Percentiles rank a stretch among this genome's conserved stretches.
Conservation (phyloP, 2,797 vertebrate genomes). For the Scolopax bukidnonensis region DNA sequence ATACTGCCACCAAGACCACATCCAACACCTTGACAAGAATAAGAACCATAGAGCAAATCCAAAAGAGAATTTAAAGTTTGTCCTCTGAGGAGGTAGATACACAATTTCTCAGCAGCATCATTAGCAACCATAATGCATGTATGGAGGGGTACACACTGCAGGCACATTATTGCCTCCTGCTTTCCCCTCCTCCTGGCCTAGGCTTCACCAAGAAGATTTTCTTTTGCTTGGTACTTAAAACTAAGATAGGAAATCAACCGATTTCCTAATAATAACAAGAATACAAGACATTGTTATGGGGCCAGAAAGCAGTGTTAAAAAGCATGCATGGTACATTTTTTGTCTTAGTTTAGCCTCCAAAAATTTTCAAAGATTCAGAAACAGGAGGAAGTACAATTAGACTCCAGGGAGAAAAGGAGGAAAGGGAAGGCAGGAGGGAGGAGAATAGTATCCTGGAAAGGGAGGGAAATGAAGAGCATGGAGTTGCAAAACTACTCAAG, state of each 20-base stretch:
- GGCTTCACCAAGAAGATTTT: not conserved
- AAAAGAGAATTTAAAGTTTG: not conserved
- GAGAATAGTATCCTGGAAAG: not conserved
- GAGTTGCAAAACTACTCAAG: not conserved
- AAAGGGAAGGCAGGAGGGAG: not conserved
- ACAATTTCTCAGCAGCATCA: not conserved
- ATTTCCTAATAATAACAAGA: not conserved
- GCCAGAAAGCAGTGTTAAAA: not conserved
- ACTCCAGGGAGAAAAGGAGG: not conserved
- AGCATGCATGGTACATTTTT: not conserved
- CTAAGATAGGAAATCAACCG: not conserved
- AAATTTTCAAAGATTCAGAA: not conserved
- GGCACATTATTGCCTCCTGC: rapidly evolving
- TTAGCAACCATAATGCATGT: rapidly evolving
- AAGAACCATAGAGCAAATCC: not conserved
- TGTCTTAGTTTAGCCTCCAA: not conserved
- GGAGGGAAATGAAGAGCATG: not conserved
- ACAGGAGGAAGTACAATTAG: not conserved
- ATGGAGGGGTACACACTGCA: rapidly evolving
- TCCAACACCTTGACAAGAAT: not conserved
- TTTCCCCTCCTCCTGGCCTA: not conserved
- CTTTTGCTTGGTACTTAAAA: not conserved
- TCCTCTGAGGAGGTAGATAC: not conserved
- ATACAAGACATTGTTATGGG: not conserved
- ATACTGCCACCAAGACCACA: not conserved